phyloP scores from a whole-genome alignment of 1,140 invertebrate species.

The Myzus persicae region DNA sequence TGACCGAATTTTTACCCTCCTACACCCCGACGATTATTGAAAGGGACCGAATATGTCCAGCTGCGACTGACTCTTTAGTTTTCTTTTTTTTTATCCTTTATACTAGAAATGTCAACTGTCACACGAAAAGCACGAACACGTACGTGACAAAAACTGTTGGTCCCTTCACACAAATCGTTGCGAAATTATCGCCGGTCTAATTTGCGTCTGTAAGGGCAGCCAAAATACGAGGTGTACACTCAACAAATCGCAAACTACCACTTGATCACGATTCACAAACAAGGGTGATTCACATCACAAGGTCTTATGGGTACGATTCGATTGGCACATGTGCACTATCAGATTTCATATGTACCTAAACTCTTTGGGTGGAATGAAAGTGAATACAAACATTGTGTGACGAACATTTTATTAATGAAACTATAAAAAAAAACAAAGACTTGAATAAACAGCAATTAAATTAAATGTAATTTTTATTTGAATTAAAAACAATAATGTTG shows the following conservation, averaged over 20 bases:
- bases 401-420: not conserved
- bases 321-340: not conserved
- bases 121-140: constrained; percentile 55
- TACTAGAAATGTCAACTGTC: constrained; percentile 56
- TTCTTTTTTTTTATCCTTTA: constrained; percentile 32
- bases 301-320: not conserved
- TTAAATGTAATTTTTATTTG: not conserved
- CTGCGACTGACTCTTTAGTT: constrained; percentile 48
- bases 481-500: not conserved
- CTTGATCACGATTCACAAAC: constrained; percentile 50
- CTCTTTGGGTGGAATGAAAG: not conserved
- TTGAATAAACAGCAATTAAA: not conserved
- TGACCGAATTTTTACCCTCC: constrained; percentile 48
- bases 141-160: constrained; percentile 55
- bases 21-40: constrained; percentile 3
- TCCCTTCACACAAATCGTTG: constrained; percentile 52
- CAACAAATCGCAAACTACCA: constrained; percentile 31
- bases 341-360: not conserved
- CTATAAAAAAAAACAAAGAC: not conserved
- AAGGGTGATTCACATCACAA: constrained; percentile 21
- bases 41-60: constrained; percentile 45
- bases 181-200: constrained; percentile 55
- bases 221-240: constrained; percentile 38
- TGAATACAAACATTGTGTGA: not conserved
- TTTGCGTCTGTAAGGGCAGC: constrained; percentile 25